Base-by-base conservation (phyloP, 2,797 vertebrate genomes). In the Avahi laniger region DNA sequence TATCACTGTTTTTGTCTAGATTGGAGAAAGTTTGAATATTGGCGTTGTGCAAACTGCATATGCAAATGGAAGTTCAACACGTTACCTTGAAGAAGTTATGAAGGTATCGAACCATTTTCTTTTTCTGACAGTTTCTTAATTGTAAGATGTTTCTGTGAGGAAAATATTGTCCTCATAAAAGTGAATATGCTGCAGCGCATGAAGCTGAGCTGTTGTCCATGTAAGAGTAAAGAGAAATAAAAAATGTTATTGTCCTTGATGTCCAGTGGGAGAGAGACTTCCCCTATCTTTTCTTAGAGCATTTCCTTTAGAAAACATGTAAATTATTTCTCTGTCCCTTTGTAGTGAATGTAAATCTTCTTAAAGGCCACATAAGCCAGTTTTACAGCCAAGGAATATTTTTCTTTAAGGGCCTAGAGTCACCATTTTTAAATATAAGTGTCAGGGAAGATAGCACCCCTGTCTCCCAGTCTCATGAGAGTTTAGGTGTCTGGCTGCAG, bases 31-130 rank as follows among this genome's bases (percentile, higher is more conserved):
- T 70, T 96, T 99, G 79, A 98, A 98, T 96, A 98, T 99, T 67
- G 99, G 99, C 14, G 99, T 99, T 96, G 98, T 99, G 70, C 99
- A 99, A 98, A 99, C 99, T 1, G 99, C 99, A 0, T 99, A 99
- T 54, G 99, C 99, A 94, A 99, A 99, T 17, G 99, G 99, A 0
- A 99, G 99, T 96, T 99, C 99, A 0, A 99, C 99, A 7, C 97
- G 86, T 41, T 99, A 99, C 97, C 98, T 99, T 63, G 98, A 99
- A 98, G 98, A 99, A 79, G 99, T 98, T 12, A 99, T 99, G 99
- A 99, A 99, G 99, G 99, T 99, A 98, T 94, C 82, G 13, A 79
- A 75, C 26, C 30, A 17, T 91, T 95, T 89, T 80, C 20, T 41
- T 67, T 94, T 94, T 78, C 18, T 89, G 41, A 30, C 75, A 54